Percentiles rank a stretch among this genome's conserved stretches.
phyloP scores from a whole-genome alignment of 2,113 vertebrate species.

The Pipa parva region DNA sequence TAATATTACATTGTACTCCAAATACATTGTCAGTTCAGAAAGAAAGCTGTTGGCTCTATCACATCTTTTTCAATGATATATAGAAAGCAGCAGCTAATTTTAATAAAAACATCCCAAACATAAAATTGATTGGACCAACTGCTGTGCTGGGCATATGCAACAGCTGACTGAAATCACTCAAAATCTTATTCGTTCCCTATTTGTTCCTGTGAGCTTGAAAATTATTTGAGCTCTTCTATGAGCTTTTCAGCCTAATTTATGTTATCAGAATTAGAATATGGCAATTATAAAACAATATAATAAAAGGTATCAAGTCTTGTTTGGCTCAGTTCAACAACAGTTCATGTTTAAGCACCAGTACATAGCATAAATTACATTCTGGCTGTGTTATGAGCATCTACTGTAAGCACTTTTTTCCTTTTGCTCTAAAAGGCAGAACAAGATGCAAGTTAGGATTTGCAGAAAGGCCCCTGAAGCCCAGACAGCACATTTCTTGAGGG shows the following conservation, averaged over 20 bases:
- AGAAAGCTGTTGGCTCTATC: conserved; percentile 46
- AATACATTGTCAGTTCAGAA: conserved; percentile 28
- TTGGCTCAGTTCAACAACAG: no score
- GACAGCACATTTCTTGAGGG: no score
- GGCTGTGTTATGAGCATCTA: no score
- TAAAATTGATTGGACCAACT: conserved; percentile 70
- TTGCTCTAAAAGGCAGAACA: no score
- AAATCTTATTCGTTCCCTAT: conserved; percentile 58
- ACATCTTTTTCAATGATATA: conserved; percentile 63
- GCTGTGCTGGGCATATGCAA: conserved; percentile 60
- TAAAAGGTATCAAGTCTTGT: conserved; percentile 17
- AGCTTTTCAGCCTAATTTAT: conserved; percentile 38
- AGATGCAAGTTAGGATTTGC: no score
- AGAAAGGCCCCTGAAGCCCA: no score
- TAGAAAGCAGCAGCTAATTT: conserved; percentile 64
- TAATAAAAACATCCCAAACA: conserved; percentile 67
- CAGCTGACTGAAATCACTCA: conserved; percentile 66
- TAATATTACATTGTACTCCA: conserved; percentile 25
- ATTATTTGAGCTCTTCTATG: conserved; percentile 43
- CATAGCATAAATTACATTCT: no score
- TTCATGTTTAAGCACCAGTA: no score
- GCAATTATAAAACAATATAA: conserved; percentile 23
- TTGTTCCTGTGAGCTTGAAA: conserved; percentile 51
- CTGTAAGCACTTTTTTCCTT: no score
- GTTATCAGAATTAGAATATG: conserved; percentile 19